Evolutionary conservation across 2,888 invertebrate species (phyloP), one percentile per base, ranked within the genome.

Genomic region (Peribatodes rhomboidaria): DNA sequence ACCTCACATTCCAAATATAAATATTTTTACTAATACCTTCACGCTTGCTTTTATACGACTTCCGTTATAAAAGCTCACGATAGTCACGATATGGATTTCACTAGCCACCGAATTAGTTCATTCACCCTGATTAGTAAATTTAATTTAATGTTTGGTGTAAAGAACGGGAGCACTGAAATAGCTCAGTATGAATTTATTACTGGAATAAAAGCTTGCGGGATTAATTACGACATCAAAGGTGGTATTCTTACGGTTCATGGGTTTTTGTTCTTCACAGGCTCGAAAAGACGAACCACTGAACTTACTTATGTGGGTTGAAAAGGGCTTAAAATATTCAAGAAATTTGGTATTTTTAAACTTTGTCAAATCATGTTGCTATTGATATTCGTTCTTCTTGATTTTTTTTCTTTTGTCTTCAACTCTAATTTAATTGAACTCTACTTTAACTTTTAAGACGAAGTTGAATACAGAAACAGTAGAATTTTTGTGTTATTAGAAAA

Each of bases 51-150:
- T 60, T 65, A 56, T 56, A 65, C 61, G 57, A 75, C 78, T 80
- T 83, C 80, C 80, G 75, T 68, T 77, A 73, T 82, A 81, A 67
- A 82, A 82, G 79, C 73, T 67, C 58, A 67, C 67, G 64, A 75
- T 67, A 68, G 72, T 68, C 59, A 67, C 68, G 65, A 75, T 68
- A 68, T 66, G 67, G 55, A 74, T 79, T 78, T 77, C 77, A 78
- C 67, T 69, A 73, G 67, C 58, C 55, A 62, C 59, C 68, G 70
- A 76, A 80, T 72, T 71, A 77, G 81, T 77, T 80, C 76, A 70
- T 78, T 79, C 76, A 82, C 77, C 81, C 74, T 71, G 69, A 72
- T 70, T 71, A 69, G 65, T 60, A 42, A 70, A 70, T 50, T 50
- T 27, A 65, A 60, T 59, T 70, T 71, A 58, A 70, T 69, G 52